Conservation (phyloP, 2,888 invertebrate species). For the Andricus quercusramuli region DNA sequence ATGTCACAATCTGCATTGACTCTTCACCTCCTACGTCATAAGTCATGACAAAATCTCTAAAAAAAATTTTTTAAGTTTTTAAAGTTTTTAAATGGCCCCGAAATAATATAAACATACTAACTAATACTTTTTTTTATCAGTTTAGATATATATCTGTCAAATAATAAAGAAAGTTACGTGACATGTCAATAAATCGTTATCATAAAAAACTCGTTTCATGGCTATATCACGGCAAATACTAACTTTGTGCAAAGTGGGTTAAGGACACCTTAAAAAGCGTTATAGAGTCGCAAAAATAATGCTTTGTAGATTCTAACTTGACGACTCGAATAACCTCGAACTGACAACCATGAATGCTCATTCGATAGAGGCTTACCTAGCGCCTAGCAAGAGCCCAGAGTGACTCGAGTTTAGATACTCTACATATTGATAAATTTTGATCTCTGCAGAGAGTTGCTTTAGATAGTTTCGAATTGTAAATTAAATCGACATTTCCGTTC, state of each 20-base stretch:
- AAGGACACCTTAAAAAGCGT: neutral
- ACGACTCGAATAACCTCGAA: neutral
- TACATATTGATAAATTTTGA: neutral
- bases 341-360: neutral
- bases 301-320: neutral
- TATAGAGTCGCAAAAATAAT: neutral
- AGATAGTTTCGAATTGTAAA: conserved; percentile 7
- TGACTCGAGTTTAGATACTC: neutral
- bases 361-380: neutral
- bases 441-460: neutral
- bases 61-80: too few relatives aligned
- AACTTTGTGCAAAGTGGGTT: neutral
- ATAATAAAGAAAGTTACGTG: too few relatives aligned
- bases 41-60: too few relatives aligned
- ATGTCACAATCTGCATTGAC: too few relatives aligned
- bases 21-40: too few relatives aligned
- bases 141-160: too few relatives aligned
- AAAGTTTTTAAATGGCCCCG: too few relatives aligned
- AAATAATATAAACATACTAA: neutral
- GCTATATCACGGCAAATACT: neutral
- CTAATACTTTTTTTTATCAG: neutral
- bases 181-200: too few relatives aligned
- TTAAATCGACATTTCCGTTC: neutral
- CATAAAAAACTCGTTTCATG: too few relatives aligned
- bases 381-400: neutral